Base-by-base conservation (phyloP, 64 coral and sea anemone genomes). In the Astreopora myriophthalma region DNA sequence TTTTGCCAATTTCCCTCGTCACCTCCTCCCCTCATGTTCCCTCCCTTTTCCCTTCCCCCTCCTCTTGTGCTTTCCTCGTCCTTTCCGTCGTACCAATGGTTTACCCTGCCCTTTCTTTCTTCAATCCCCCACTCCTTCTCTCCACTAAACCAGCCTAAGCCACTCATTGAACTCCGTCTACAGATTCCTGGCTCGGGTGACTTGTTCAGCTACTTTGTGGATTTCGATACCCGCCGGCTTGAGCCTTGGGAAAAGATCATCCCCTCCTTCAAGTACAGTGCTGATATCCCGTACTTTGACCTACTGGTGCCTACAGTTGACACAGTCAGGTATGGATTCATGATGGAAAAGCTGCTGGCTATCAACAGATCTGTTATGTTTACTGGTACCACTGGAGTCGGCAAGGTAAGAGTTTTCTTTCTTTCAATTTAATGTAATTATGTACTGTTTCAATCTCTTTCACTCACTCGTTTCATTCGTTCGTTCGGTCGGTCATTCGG, bases 221-320 rank as follows among this genome's bases (percentile, higher is more conserved):
- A 99, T 39, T 93, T 96, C 75, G 97, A 99, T 40, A 96, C 97
- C 12, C 97, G 97, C 49, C 94, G 97, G 14, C 66, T 99, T 83
- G 97, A 99, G 51, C 97, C 97, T 35, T 99, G 97, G 97, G 97
- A 99, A 75, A 99, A 99, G 87, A 99, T 99, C 26, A 96, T 96
- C 20, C 97, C 97, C 3, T 90, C 97, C 8, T 99, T 99, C 67
- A 95, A 94, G 46, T 99, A 99, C 75, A 96, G 79, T 29, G 67
- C 61, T 30, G 91, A 91, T 55, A 94, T 60, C 13, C 97, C 97
- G 0, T 99, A 99, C 75, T 99, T 99, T 88, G 97, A 99, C 74
- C 60, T 99, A 11, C 94, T 99, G 12, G 97, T 99, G 2, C 97
- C 97, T 27, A 99, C 97, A 23, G 97, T 95, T 23, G 97, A 99